A percentile compares a stretch with the other conserved stretches of the same genome.
phyloP scores from a whole-genome alignment of 2,113 vertebrate genomes.

The Pseudonaja textilis region DNA sequence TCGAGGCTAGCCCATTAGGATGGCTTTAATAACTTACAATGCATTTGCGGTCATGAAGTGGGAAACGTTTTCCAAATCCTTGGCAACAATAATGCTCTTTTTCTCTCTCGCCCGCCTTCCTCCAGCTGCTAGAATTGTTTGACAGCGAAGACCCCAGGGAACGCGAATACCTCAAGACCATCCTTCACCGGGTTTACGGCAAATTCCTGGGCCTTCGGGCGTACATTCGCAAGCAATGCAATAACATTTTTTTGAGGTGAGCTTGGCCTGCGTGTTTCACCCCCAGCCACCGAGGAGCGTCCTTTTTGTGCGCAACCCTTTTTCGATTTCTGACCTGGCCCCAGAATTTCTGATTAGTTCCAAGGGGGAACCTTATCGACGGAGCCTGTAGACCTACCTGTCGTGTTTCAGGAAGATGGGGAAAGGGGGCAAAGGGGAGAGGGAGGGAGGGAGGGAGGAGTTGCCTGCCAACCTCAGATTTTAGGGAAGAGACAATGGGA shows the following conservation, averaged over 20 bases:
- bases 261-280: not conserved
- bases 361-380: not conserved
- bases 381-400: not conserved
- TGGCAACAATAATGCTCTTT: not conserved
- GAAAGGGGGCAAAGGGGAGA: not conserved
- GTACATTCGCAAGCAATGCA: slow-evolving; percentile 92
- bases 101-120: not conserved
- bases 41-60: not conserved
- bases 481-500: not conserved
- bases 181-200: slow-evolving; percentile 90
- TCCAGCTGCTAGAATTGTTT: slow-evolving; percentile 86
- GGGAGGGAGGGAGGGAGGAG: too few relatives aligned
- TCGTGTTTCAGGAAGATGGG: too few relatives aligned
- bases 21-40: not conserved
- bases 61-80: not conserved
- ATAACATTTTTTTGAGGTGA: slow-evolving; percentile 92
- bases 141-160: slow-evolving; percentile 91
- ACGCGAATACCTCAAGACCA: slow-evolving; percentile 91
- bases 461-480: not conserved
- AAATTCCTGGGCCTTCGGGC: slow-evolving; percentile 90
- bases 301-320: not conserved
- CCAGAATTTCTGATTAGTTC: not conserved
- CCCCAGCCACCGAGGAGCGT: not conserved
- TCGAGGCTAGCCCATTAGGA: not conserved
- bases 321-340: not conserved